Evolutionary conservation across 1,140 invertebrate species (phyloP), one percentile per base, ranked within the genome.

Genomic region (Trachymyrmex cornetzi): DNA sequence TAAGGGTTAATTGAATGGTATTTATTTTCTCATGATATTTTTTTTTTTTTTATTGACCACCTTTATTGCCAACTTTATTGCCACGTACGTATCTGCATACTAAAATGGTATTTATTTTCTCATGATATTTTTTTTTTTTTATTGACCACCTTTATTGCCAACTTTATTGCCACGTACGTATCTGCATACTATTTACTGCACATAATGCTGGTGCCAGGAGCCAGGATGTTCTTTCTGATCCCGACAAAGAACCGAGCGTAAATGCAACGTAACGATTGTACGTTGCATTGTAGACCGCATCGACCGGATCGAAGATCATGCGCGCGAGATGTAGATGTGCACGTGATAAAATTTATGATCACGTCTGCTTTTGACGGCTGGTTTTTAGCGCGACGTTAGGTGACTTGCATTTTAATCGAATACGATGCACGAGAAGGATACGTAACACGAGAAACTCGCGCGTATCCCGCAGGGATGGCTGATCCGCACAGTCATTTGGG

Each of bases 321-420:
- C 19, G 19, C 55, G 80, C 30, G 63, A 34, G 22, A 74, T 57
- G 22, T 34, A 27, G 12, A 19, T 9, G 50, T 38, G 2, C 34
- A 64, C 34, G 48, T 81, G 7, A 48, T 82, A 82, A 82, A 81
- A 82, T 82, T 82, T 59, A 74, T 59, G 53, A 59, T 55, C 50
- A 14, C n/a, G 34, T 71, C 53, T 82, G 24, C 67, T 16, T 59
- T 57, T 59, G 34, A 59, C 30, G 64, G 34, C 34, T 3, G 24
- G 19, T 82, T 82, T n/a, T 74, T 50, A 84, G n/a, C 9, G 14
- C n/a, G 48, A 69, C 16, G 69, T 84, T 48, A 74, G 38, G n/a
- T 48, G 67, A 84, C 80, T 74, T 75, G 69, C 69, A 61, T 19
- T 74, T 59, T 74, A 67, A 82, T 44, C 5, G 30, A 22, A 61